Evolutionary conservation across 1,140 invertebrate species (phyloP), one percentile per base, ranked within the genome.

Genomic region (Meloidogyne floridensis): DNA sequence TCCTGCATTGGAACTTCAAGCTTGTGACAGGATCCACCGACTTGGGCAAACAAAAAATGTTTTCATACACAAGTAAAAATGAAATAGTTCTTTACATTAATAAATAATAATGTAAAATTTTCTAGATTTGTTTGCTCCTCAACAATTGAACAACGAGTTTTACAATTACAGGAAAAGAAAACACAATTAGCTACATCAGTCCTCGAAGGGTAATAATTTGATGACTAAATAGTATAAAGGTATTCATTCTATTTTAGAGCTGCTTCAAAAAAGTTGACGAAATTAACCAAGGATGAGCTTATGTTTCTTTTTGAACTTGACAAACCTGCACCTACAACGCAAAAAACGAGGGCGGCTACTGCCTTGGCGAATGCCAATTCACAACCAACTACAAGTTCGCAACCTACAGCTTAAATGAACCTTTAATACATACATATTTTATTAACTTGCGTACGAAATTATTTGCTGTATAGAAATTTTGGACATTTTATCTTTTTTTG

Each of bases 1-100:
- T 92, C 96, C 95, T 0, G 95, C 96, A 86, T 91, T 97, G 42
- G 95, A 97, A 91, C 91, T 93, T 6, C 95, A 98, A 90, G 95
- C 95, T 0, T 95, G 94, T 91, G 95, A 97, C 91, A 92, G 95
- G 72, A 94, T 97, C 72, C 95, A 96, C 91, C 92, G 96, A 53
- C 93, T 96, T 72, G 96, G 96, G 0, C 96, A 98, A 89, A 93
- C 90, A 15, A 94, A 94, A 88, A 88, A 92, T 87, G 95, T 96
- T 0, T 92, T 93, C 78, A 93, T 97, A 72, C 95, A 96, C 90
- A 95, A 94, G 94, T 94, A 91, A 89, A 88, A 15, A 32, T 32
- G 32, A 32, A 32, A 32, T 32, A 32, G 32, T 32, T 32, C 32
- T 32, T 32, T 32, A 32, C 32, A 32, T 32, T 32, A 32, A 32